phyloP scores from a whole-genome alignment of 2,113 vertebrate genomes.

The Dermatemys mawii region DNA sequence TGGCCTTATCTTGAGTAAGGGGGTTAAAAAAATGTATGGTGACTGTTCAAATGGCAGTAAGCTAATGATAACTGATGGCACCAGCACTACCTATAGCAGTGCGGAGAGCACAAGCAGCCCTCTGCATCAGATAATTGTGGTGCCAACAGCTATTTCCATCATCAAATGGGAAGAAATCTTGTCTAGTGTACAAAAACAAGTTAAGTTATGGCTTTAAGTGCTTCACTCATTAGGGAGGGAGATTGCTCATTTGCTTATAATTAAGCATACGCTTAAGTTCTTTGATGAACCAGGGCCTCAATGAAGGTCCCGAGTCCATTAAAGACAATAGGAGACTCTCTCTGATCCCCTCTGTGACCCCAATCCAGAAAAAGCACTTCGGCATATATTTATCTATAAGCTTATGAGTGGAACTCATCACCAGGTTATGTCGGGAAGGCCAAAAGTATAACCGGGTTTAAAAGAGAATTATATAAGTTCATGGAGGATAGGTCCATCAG shows the following conservation, averaged over 20 bases:
- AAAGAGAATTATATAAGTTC: too few relatives aligned
- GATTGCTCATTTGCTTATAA: not conserved
- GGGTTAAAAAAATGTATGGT: not conserved
- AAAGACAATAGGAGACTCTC: not conserved
- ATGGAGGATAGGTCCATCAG: too few relatives aligned
- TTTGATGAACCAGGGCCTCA: not conserved
- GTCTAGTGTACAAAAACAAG: not conserved
- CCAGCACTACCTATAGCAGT: not conserved
- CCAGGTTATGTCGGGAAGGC: too few relatives aligned
- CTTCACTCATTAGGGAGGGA: not conserved
- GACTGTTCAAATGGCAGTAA: not conserved
- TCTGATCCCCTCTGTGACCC: not conserved
- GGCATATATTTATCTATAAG: accelerated
- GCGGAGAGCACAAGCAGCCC: not conserved
- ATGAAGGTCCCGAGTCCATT: not conserved
- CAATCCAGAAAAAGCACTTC: not conserved
- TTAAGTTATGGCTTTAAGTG: not conserved
- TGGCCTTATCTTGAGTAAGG: not conserved
- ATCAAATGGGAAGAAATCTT: not conserved
- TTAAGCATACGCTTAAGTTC: not conserved
- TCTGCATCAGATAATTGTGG: not conserved
- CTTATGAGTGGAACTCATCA: accelerated
- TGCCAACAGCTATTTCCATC: not conserved
- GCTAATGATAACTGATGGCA: not conserved
- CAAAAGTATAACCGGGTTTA: too few relatives aligned